Evolutionary conservation across 2,888 invertebrate species (phyloP).

Genomic region (Schrankia costaestrigalis): DNA sequence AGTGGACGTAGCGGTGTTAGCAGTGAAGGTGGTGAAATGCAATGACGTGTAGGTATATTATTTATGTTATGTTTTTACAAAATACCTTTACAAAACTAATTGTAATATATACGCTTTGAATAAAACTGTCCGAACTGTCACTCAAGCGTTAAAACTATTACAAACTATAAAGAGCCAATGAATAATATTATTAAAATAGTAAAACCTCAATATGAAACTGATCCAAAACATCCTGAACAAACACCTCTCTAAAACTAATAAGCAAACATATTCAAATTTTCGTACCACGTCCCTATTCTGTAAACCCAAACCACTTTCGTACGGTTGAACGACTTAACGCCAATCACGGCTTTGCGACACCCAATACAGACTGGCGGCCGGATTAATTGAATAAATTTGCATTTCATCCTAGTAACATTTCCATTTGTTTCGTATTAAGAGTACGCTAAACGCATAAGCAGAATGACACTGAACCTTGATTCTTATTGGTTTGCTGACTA

Average conservation of each 20-base stretch:
- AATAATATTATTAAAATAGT: constrained; percentile 3
- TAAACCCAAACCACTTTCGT: constrained; percentile 60
- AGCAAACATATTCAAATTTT: constrained; percentile 67
- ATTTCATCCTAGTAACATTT: constrained; percentile 68
- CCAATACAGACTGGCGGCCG: constrained; percentile 67
- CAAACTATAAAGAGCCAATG: not conserved
- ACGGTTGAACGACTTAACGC: constrained; percentile 67
- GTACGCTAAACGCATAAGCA: constrained; percentile 15
- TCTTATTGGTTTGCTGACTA: too few species aligned
- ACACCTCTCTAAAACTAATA: constrained; percentile 48
- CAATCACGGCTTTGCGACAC: constrained; percentile 74
- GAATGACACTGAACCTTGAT: too few species aligned
- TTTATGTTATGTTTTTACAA: too few species aligned
- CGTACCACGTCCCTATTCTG: constrained; percentile 49
- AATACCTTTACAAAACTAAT: too few species aligned
- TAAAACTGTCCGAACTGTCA: too few species aligned
- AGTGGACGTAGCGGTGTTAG: too few species aligned
- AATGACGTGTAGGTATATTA: too few species aligned
- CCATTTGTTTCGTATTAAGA: constrained; percentile 72
- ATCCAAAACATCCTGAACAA: constrained; percentile 27
- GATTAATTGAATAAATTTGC: constrained; percentile 80
- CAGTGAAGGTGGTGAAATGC: too few species aligned
- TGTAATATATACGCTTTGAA: too few species aligned
- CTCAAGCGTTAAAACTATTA: not conserved
- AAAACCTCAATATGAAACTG: constrained; percentile 21